Base-by-base conservation (phyloP, 2,113 vertebrate genomes). In the Chroicocephalus ridibundus region DNA sequence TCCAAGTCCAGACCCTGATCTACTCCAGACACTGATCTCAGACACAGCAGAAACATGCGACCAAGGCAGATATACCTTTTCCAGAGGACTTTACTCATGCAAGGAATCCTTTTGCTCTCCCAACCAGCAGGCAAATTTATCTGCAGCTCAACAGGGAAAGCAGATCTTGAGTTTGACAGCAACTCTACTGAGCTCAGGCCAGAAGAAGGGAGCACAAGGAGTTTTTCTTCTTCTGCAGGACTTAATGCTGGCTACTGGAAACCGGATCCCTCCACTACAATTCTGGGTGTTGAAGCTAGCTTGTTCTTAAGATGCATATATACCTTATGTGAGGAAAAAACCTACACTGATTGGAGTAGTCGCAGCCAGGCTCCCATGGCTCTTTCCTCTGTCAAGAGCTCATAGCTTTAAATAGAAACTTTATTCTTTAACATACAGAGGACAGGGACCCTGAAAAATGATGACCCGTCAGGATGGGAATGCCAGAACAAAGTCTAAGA, bases 311-410 rank as follows among this genome's bases (percentile, higher is more conserved):
- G 40, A 32, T 42, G 55, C 40, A 27, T 29, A 26, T 24, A 26
- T 21, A 65, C 60, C n/a, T 64, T 42, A 58, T 7, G 24, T 6
- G 51, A 74, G 55, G 40, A 70, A 47, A 74, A 65, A 80, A 18
- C 26, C 51, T 54, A 2, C 22, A 1, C 15, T 3, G 38, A 46
- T 46, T 11, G 10, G 13, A 36, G 31, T 3, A 38, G 5, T 5
- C 68, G 47, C 87, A 86, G 32, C 64, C 31, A 18, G 38, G 14
- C 75, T 85, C 46, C 61, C 58, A 1, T 5, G 44, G 57, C 66
- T 76, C 51, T 19, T 49, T 16, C 26, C 10, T 44, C 61, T 92
- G 40, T 55, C 61, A 70, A 19, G 20, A 82, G 42, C 36, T 78
- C 54, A 17, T 19, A 58, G 34, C 38, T 95, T 77, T 57, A 55